Base-by-base conservation (phyloP, 2,888 invertebrate genomes). In the Prosopocoilus inquinatus region DNA sequence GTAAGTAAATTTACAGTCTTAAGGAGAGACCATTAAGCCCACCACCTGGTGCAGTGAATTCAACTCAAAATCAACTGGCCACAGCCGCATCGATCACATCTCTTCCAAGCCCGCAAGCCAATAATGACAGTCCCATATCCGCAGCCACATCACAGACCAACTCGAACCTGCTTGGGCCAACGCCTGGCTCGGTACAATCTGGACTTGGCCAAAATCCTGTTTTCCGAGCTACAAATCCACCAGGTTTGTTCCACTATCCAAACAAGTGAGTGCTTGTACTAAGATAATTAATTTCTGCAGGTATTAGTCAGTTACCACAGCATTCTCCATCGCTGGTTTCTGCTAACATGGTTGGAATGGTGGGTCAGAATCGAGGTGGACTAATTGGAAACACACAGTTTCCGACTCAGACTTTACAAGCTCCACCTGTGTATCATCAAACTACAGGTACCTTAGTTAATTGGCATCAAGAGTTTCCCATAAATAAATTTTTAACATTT, bases 11-110 rank as follows among this genome's bases (percentile, higher is more conserved):
- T 66, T 70, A 49, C 61, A 81, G 81, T 67, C 73, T 88, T 5
- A 87, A 88, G 67, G 88, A 88, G 66, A 78, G 87, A n/a, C 86
- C 87, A 1, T 80, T 87, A 5, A 87, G 86, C 71, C 88, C 84
- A 3, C 78, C 79, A 9, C 75, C 78, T 35, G 79, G 79, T 16
- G 67, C 68, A 55, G 68, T 70, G 7, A 68, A 68, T 20, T 61
- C 71, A n/a, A 68, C 64, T n/a, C 74, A 73, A 38, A 67, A 73
- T 9, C 78, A 74, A 53, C 73, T 76, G 33, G 61, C 75, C 1
- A 69, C 75, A 5, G 59, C 72, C 13, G 69, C 66, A 63, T 73
- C 70, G 51, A 76, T 66, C 64, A 79, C 77, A 61, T 81, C 76
- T 63, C 75, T 79, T 49, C 76, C 82, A 15, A 82, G 82, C 67